Conservation (phyloP, 2,888 invertebrate species). For the Lucinisca nassula region DNA sequence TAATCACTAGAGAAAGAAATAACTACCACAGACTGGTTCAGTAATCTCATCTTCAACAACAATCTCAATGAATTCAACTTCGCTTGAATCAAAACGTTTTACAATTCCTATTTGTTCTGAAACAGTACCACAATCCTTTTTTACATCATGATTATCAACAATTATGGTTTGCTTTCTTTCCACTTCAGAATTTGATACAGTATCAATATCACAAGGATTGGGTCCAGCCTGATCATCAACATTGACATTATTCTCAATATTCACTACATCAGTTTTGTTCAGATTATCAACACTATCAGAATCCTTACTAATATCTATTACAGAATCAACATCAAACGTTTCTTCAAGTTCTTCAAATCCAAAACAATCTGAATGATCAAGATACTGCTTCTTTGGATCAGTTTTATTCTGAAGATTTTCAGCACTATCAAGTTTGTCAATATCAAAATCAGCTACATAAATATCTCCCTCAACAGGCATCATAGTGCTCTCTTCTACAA, state of each 20-base stretch:
- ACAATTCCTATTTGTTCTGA: too few relatives aligned
- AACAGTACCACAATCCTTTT: too few relatives aligned
- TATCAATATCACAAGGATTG: background rate
- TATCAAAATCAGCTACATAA: background rate
- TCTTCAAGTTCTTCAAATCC: background rate
- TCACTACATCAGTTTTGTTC: background rate
- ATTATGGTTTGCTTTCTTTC: too few relatives aligned
- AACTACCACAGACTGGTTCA: background rate
- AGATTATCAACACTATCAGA: too few relatives aligned
- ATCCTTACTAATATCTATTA: background rate
- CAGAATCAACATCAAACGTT: background rate
- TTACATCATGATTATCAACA: too few relatives aligned
- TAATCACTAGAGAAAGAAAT: background rate
- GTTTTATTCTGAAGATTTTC: background rate
- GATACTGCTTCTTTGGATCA: too few relatives aligned
- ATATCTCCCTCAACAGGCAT: constrained; percentile 5
- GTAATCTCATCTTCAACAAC: background rate
- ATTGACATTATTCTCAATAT: background rate
- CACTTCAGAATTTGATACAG: background rate
- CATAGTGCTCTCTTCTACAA: background rate
- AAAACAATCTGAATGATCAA: background rate
- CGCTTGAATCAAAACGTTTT: background rate
- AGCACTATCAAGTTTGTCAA: background rate
- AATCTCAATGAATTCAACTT: background rate
- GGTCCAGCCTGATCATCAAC: background rate